phyloP scores from a whole-genome alignment of 2,888 invertebrate genomes.

The Steinernema hermaphroditum region DNA sequence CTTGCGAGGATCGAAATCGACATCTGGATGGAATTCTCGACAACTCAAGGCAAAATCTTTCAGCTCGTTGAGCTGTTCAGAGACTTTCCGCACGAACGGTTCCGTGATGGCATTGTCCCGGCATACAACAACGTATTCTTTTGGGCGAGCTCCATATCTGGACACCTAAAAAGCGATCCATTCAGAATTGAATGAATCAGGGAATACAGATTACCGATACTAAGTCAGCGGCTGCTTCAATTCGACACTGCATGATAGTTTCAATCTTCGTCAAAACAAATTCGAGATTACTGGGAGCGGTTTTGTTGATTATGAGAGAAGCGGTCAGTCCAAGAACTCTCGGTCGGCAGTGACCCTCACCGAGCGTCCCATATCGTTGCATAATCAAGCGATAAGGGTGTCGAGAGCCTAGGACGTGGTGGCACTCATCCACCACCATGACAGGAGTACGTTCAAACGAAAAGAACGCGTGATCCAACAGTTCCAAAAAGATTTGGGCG shows the following conservation, averaged over 20 bases:
- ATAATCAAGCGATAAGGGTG: slow-evolving; percentile 81
- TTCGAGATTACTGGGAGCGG: slow-evolving; percentile 73
- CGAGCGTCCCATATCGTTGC: slow-evolving; percentile 54
- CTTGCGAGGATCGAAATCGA: slow-evolving; percentile 59
- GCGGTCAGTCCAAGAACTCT: slow-evolving; percentile 84
- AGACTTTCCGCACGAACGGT: neutral
- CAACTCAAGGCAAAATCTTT: slow-evolving; percentile 43
- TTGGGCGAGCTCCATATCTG: slow-evolving; percentile 25
- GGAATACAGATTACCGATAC: slow-evolving; percentile 40
- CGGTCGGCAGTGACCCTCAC: slow-evolving; percentile 69
- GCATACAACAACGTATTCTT: slow-evolving; percentile 23
- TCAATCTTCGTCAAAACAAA: slow-evolving; percentile 81
- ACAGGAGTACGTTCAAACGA: slow-evolving; percentile 73
- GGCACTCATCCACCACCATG: slow-evolving; percentile 91
- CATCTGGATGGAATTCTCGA: slow-evolving; percentile 50
- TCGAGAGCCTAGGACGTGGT: slow-evolving; percentile 77
- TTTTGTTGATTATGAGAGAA: slow-evolving; percentile 79
- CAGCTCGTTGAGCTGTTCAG: slow-evolving; percentile 31
- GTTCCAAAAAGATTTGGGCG: slow-evolving; percentile 78
- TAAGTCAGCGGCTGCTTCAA: slow-evolving; percentile 52
- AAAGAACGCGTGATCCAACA: slow-evolving; percentile 73
- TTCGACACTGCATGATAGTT: slow-evolving; percentile 70
- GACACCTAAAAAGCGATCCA: slow-evolving; percentile 15
- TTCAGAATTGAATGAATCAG: neutral
- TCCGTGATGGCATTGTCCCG: slow-evolving; percentile 22